Evolutionary conservation across 2,888 invertebrate genomes (phyloP).

Genomic region (Drosophila antonietae): DNA sequence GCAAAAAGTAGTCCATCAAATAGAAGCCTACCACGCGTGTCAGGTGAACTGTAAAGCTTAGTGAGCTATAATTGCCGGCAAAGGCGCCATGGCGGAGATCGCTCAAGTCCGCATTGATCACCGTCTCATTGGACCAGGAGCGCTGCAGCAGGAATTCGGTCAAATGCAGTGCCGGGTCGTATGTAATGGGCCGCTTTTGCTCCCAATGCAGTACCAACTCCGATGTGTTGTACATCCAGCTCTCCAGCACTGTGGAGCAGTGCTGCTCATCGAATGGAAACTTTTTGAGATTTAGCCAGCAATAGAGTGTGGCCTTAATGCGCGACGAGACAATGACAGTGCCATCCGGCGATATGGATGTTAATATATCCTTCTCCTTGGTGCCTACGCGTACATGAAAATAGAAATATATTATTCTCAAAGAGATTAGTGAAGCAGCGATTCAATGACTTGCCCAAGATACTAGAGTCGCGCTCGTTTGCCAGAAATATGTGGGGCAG

Average conservation of each 20-base stretch:
- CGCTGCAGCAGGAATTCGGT: conserved; percentile 91
- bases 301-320: conserved; percentile 92
- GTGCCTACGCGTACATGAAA: conserved; percentile 85
- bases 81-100: conserved; percentile 90
- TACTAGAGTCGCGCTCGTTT: conserved; percentile 90
- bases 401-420: no score
- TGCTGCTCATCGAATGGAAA: conserved; percentile 95
- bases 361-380: conserved; percentile 90
- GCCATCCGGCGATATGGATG: conserved; percentile 92
- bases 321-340: conserved; percentile 92
- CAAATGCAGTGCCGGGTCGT: conserved; percentile 91
- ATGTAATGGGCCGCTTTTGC: conserved; percentile 89
- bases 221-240: conserved; percentile 93
- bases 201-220: conserved; percentile 92
- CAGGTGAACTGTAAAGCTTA: conserved; percentile 91
- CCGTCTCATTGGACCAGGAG: conserved; percentile 89
- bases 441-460: conserved; percentile 85
- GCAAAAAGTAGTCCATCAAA: conserved; percentile 94
- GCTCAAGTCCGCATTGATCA: conserved; percentile 88
- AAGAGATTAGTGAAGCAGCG: neutral
- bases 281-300: conserved; percentile 94
- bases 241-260: conserved; percentile 92
- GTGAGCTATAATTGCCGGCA: conserved; percentile 92
- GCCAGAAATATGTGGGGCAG: conserved; percentile 92
- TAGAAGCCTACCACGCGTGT: conserved; percentile 94